Evolutionary conservation across 2,888 invertebrate species (phyloP).

Genomic region (Quadroppia sp.): DNA sequence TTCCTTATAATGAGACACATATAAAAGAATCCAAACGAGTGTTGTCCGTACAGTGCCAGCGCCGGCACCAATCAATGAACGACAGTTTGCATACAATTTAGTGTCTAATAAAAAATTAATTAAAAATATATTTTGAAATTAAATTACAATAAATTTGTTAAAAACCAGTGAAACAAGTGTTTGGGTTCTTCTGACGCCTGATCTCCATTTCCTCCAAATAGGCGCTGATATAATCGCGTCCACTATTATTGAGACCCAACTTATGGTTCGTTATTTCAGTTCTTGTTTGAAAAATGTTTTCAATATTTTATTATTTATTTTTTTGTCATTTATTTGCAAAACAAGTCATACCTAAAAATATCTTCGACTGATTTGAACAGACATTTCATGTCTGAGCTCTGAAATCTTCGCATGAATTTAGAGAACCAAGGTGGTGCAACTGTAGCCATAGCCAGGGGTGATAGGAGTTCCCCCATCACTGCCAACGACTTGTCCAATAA

Average conservation of each 20-base stretch:
- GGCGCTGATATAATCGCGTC: neutral
- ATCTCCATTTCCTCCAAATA: constrained; percentile 46
- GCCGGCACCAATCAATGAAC: constrained; percentile 47
- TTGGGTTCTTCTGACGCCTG: constrained; percentile 42
- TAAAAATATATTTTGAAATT: too few relatives aligned
- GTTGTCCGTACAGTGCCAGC: constrained; percentile 46
- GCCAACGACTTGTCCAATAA: constrained; percentile 29
- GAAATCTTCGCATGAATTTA: too few relatives aligned
- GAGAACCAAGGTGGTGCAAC: constrained; percentile 28
- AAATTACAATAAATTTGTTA: neutral
- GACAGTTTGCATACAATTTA: constrained; percentile 46
- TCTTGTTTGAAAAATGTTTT: neutral
- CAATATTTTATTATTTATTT: neutral
- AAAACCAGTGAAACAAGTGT: constrained; percentile 46
- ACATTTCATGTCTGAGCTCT: too few relatives aligned
- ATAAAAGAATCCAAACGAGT: constrained; percentile 56
- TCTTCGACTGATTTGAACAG: too few relatives aligned
- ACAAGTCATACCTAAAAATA: constrained; percentile 1
- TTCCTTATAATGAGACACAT: constrained; percentile 60
- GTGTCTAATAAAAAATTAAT: constrained; percentile 31
- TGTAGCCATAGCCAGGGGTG: constrained; percentile 14
- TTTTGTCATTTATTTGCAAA: neutral
- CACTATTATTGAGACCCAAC: neutral
- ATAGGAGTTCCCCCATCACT: neutral
- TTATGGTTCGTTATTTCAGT: neutral